Base-by-base conservation (phyloP, 2,797 vertebrate species). In the Artibeus jamaicensis region DNA sequence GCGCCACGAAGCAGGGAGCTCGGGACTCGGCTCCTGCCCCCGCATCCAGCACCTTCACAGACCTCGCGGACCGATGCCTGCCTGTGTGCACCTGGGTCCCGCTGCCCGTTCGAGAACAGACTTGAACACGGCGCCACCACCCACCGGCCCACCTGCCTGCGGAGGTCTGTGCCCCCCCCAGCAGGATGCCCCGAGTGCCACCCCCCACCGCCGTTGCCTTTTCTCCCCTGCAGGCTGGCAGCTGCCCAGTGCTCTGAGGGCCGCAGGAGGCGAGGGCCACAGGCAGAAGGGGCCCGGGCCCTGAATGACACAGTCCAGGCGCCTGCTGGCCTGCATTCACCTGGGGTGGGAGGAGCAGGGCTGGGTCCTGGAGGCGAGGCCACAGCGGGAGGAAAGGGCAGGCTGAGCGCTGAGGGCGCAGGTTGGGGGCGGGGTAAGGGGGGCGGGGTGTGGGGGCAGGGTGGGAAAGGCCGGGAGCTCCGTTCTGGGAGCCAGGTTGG, bases 1-100 rank as follows among this genome's bases (percentile, higher is more conserved):
- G 39, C 6, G 14, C 8, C 48, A 18, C 12, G 2, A 0, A 1
- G 71, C 50, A 62, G n/a, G n/a, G 1, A 16, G 59, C 29, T 62
- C 59, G 7, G 57, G 59, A 62, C 67, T 6, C 21, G 34, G 34
- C 34, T 15, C 70, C 22, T 65, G 70, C 37, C 11, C 65, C 3
- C 3, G 22, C 6, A 1, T 16, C 68, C 19, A 68, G 9, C 34
- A 12, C 19, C 34, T 22, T 34, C 67, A 68, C 19, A 22, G 67
- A 37, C 67, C 67, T 10, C 16, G 37, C 14, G 21, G 68, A 9
- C 68, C 5, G 22, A 21, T 5, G 10, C 68, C 70, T 2, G 3
- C 39, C 39, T 22, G 24, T 24, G 67, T 67, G 68, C 11, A 6
- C 39, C 39, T 14, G 12, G 0, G 68, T 6, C 62, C 68, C 37